Conservation (phyloP, 1,140 invertebrate genomes). For the Leptopilina clavipes region DNA sequence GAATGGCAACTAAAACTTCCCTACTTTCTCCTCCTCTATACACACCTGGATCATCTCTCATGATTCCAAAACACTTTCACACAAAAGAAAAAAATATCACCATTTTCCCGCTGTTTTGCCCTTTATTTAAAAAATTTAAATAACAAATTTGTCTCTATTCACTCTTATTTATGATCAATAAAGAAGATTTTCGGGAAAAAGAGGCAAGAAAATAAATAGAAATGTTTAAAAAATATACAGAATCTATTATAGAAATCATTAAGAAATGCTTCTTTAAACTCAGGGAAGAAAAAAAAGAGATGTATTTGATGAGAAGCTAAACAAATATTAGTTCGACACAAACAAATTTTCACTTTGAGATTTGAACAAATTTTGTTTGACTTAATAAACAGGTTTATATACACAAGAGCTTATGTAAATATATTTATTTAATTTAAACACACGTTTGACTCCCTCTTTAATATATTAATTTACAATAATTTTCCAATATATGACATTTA, state of each 20-base stretch:
- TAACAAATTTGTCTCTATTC: no score
- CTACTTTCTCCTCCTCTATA: background rate
- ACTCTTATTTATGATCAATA: no score
- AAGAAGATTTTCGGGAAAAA: no score
- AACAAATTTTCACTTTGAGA: background rate
- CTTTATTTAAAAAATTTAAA: no score
- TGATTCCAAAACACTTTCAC: background rate
- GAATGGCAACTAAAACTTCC: constrained; percentile 17
- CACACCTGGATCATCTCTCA: constrained; percentile 11
- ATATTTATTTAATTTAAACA: background rate
- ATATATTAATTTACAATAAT: background rate
- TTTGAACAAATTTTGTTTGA: background rate
- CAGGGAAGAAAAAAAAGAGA: background rate
- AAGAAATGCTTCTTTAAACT: no score
- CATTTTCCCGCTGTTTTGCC: background rate
- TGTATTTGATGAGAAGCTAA: background rate
- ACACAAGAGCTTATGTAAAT: no score
- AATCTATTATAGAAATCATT: no score
- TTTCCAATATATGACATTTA: no score
- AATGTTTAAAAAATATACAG: no score
- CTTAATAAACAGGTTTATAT: background rate
- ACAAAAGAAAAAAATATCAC: background rate
- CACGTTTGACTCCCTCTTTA: no score
- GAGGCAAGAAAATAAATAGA: no score
- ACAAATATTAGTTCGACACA: background rate